Evolutionary conservation across 1,140 invertebrate genomes (phyloP).

Genomic region (Nomia melanderi): DNA sequence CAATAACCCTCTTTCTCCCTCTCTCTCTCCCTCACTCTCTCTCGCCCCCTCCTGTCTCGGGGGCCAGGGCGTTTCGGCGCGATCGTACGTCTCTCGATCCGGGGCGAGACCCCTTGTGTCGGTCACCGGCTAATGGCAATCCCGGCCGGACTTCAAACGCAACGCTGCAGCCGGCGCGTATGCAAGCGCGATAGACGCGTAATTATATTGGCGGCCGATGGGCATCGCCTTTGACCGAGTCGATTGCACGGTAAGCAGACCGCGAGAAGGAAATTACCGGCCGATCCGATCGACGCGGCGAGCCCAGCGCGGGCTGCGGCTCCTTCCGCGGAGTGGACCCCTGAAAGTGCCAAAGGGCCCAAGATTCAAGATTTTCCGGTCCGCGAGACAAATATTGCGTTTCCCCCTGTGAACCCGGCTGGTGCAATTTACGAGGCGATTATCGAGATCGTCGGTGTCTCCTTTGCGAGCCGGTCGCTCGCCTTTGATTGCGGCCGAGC

Average conservation of each 20-base stretch:
- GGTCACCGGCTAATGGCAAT: conserved; percentile 72
- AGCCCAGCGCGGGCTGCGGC: conserved; percentile 6
- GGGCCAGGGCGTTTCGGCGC: conserved; percentile 19
- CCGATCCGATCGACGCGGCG: conserved; percentile 30
- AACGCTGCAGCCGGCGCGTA: conserved; percentile 68
- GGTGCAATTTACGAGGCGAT: neutral
- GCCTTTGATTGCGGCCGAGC: too few species aligned
- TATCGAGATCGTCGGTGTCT: neutral
- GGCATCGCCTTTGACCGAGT: conserved; percentile 75
- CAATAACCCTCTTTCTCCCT: conserved; percentile 67
- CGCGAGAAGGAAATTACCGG: conserved; percentile 72
- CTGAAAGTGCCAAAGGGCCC: neutral
- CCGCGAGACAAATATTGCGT: neutral
- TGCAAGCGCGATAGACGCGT: conserved; percentile 68
- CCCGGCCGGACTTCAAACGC: conserved; percentile 75
- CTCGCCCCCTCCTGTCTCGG: conserved; percentile 5
- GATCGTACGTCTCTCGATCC: conserved; percentile 36
- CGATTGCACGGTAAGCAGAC: conserved; percentile 75
- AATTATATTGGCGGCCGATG: conserved; percentile 77
- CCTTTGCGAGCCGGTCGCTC: neutral
- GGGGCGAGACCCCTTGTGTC: conserved; percentile 59
- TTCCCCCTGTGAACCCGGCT: too few species aligned
- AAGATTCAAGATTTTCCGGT: conserved; percentile 10
- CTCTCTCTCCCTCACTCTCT: too few species aligned
- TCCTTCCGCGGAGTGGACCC: conserved; percentile 1